Conservation (phyloP, 2,797 vertebrate species). For the Hydrocynus forskahlii region DNA sequence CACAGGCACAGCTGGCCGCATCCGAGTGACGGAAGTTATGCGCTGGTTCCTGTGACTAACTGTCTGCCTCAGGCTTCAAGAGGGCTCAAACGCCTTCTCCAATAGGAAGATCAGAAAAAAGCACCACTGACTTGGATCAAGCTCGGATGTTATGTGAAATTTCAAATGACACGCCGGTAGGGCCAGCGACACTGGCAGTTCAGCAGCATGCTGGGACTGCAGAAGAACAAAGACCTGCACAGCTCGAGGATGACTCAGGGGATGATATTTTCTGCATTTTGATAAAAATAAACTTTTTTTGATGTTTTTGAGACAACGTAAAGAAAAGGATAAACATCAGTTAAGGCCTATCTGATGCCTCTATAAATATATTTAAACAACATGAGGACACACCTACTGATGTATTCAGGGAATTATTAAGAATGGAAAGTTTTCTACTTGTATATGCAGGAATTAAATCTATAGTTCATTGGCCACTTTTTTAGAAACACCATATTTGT, state of each 20-base stretch:
- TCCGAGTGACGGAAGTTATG: slow-evolving; percentile 36
- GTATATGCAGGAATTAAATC: background rate
- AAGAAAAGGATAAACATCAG: background rate
- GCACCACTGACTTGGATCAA: background rate
- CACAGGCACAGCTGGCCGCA: slow-evolving; percentile 42
- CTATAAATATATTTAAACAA: background rate
- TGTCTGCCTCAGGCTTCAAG: slow-evolving; percentile 37
- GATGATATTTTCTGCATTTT: background rate
- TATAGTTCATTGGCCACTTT: background rate
- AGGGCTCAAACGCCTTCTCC: slow-evolving; percentile 19
- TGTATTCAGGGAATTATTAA: background rate
- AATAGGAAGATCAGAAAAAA: background rate
- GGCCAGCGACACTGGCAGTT: background rate
- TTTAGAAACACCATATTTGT: background rate
- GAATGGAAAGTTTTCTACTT: background rate
- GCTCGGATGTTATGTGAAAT: background rate
- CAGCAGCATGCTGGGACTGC: background rate
- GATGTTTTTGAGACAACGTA: background rate
- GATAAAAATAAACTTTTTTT: slow-evolving; percentile 2
- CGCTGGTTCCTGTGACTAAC: slow-evolving; percentile 43
- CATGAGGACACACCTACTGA: background rate
- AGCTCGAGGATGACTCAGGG: background rate
- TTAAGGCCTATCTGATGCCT: background rate
- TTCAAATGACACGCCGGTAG: background rate
- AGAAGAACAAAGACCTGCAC: background rate